A percentile compares a stretch with the other conserved stretches of the same genome.
Conservation (phyloP, 1,140 invertebrate genomes). For the Acromyrmex heyeri region DNA sequence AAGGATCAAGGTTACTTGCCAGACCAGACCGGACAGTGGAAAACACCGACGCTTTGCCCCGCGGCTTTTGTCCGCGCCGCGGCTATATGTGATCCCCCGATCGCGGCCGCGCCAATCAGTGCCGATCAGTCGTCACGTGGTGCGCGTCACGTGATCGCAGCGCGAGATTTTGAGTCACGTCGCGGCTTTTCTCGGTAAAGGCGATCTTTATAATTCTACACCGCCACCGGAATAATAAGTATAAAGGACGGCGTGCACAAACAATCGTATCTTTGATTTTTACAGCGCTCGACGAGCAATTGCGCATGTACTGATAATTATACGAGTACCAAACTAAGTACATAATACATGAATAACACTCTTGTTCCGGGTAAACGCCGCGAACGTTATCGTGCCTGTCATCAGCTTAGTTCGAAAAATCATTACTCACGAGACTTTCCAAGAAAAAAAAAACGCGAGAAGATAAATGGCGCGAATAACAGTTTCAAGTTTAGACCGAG, state of each 20-base stretch:
- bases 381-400: constrained; percentile 14
- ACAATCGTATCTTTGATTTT: not conserved
- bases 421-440: constrained; percentile 6
- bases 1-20: constrained; percentile 77
- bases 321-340: not conserved
- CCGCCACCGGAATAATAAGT: not conserved
- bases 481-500: not conserved
- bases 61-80: constrained; percentile 61
- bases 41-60: constrained; percentile 65
- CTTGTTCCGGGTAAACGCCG: constrained; percentile 17
- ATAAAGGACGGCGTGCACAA: not conserved
- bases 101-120: constrained; percentile 40
- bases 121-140: not conserved
- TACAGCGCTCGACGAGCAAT: not conserved
- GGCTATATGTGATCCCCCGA: constrained; percentile 63
- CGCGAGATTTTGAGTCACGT: constrained; percentile 57
- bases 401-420: constrained; percentile 3
- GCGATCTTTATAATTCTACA: not conserved
- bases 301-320: constrained; percentile 20
- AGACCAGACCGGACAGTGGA: constrained; percentile 69
- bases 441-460: constrained; percentile 2
- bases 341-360: constrained; percentile 40
- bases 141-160: constrained; percentile 32
- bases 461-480: constrained; percentile 7
- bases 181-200: constrained; percentile 48